phyloP scores from a whole-genome alignment of 2,113 vertebrate species.

The Malurus alboscapulatus region DNA sequence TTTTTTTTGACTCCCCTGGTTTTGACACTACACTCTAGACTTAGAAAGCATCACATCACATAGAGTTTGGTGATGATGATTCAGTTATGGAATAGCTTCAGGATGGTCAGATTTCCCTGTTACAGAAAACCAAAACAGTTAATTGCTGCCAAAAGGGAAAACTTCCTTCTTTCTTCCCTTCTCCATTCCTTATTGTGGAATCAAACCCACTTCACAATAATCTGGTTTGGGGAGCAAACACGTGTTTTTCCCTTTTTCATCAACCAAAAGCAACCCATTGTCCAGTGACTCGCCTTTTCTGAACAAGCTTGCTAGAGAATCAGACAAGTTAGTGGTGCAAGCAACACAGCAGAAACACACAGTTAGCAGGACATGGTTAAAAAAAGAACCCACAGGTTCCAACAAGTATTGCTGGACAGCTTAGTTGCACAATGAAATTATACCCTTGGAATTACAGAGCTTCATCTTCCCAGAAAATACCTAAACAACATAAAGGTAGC shows the following conservation, averaged over 20 bases:
- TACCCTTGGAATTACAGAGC: not conserved
- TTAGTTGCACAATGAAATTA: not conserved
- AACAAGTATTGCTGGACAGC: not conserved
- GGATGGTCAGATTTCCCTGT: not conserved
- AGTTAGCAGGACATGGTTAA: not conserved
- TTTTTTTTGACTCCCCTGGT: not conserved
- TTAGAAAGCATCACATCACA: not conserved
- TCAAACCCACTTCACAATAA: not conserved
- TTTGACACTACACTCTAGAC: not conserved
- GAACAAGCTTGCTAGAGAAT: not conserved
- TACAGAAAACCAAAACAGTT: not conserved
- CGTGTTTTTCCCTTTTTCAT: not conserved
- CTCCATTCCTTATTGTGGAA: rapidly evolving
- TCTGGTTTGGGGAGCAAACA: not conserved
- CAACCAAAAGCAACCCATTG: not conserved
- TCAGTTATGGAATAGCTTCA: not conserved
- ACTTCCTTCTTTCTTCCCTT: not conserved
- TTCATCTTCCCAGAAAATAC: not conserved
- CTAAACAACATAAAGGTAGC: not conserved
- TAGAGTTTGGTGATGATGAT: not conserved
- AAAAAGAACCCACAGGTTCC: rapidly evolving
- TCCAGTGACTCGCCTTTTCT: not conserved
- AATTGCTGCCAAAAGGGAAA: not conserved
- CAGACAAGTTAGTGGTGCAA: not conserved
- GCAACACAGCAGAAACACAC: not conserved